Evolutionary conservation across 2,113 vertebrate species (phyloP), one percentile per base, ranked within the genome.

Genomic region (Rhabdomys dilectus): DNA sequence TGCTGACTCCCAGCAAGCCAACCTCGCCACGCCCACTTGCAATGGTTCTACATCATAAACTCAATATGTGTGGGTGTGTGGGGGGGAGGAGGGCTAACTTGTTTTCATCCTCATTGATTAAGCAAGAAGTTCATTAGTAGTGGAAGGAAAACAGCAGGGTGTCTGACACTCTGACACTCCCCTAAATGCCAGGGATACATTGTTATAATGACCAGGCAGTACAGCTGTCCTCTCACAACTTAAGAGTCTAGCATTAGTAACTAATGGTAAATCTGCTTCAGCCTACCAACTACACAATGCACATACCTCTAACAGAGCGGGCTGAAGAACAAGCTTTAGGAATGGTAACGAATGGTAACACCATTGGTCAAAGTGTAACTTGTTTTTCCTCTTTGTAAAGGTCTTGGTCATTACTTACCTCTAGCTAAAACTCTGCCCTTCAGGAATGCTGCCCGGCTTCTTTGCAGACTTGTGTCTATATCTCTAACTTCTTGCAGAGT

Each of bases 371-470:
- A 31, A 58, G 48, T 42, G 9, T 26, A 58, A 31, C 6, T 39
- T 29, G 39, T 22, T 13, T 72, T 87, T 88, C 72, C 56, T 89
- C 58, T 94, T 75, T 53, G 73, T 80, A 93, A 97, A 89, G 34
- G 31, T 58, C 31, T 89, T 29, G 16, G 19, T 89, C 11, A 21
- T 60, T 76, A 51, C 24, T 24, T 7, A 92, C 42, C 42, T 94
- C 42, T 51, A 64, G 64, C 22, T 92, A 90, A 84, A 94, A 93
- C 91, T 34, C 72, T 34, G 2, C 90, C 81, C 51, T 93, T 96
- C 76, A 45, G 39, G 34, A 91, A 92, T 39, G 58, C 51, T 51
- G 75, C 34, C 19, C 66, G 89, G 51, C 31, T 90, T 88, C 85
- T 89, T 80, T 42, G 6, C 31, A 80, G 42, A 51, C 31, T 66